phyloP scores from a whole-genome alignment of 2,797 vertebrate genomes.

The Chrosomus eos region DNA sequence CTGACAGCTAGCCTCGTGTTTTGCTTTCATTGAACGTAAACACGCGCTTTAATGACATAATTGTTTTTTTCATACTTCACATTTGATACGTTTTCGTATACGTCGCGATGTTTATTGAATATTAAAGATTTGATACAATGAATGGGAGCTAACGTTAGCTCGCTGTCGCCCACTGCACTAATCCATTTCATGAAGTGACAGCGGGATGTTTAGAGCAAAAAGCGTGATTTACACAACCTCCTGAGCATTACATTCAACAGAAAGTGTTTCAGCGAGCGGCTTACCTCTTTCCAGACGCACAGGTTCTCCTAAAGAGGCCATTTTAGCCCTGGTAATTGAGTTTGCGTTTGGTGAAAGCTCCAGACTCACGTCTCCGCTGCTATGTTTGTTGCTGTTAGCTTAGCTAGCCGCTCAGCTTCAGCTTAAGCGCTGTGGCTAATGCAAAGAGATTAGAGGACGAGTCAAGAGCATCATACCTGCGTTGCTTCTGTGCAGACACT shows the following conservation, averaged over 20 bases:
- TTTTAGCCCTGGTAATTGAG: conserved; percentile 65
- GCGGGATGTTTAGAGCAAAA: not conserved
- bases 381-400: conserved; percentile 45
- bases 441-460: conserved; percentile 42
- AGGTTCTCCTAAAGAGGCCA: conserved; percentile 93
- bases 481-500: conserved; percentile 45
- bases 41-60: not conserved
- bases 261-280: not conserved
- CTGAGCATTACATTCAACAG: not conserved
- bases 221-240: not conserved
- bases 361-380: not conserved
- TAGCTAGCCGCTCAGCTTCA: conserved; percentile 43
- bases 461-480: conserved; percentile 41
- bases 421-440: conserved; percentile 39
- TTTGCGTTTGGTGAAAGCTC: conserved; percentile 37
- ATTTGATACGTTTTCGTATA: not conserved
- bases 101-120: not conserved
- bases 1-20: conserved; percentile 10
- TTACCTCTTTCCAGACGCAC: conserved; percentile 94
- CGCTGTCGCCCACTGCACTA: not conserved
- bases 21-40: not conserved
- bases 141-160: not conserved
- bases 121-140: not conserved
- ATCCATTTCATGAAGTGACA: conserved; percentile 24
- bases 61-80: not conserved